phyloP scores from a whole-genome alignment of 2,113 vertebrate species.

The Odocoileus virginianus region DNA sequence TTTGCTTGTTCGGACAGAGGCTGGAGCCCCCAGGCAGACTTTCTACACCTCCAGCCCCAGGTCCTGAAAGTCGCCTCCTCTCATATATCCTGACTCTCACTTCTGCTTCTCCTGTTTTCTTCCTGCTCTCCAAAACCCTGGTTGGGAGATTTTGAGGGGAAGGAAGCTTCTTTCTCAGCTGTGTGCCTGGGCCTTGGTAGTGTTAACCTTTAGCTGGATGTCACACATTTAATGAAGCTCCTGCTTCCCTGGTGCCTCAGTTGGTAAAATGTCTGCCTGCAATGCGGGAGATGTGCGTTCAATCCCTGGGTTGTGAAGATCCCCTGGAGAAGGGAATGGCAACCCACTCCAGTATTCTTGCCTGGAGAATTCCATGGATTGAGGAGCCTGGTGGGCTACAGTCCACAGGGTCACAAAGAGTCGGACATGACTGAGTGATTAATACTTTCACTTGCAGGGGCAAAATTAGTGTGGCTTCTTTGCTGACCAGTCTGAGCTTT shows the following conservation, averaged over 20 bases:
- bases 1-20: not conserved
- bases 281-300: not conserved
- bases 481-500: not conserved
- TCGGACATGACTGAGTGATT: not conserved
- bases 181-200: not conserved
- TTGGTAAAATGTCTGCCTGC: not conserved
- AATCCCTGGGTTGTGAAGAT: not conserved
- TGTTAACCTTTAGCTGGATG: not conserved
- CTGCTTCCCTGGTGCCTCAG: not conserved
- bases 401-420: not conserved
- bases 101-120: not conserved
- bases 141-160: not conserved
- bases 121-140: not conserved
- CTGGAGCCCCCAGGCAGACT: not conserved
- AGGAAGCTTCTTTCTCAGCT: not conserved
- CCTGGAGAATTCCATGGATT: not conserved
- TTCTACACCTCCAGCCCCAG: not conserved
- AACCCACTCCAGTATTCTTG: not conserved
- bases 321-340: not conserved
- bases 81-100: not conserved
- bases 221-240: not conserved
- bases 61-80: not conserved
- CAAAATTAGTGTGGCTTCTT: not conserved
- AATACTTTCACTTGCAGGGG: not conserved
- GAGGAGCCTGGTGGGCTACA: not conserved